Evolutionary conservation across 2,888 invertebrate species (phyloP), one percentile per base, ranked within the genome.

Genomic region (Tubulanus polymorphus): DNA sequence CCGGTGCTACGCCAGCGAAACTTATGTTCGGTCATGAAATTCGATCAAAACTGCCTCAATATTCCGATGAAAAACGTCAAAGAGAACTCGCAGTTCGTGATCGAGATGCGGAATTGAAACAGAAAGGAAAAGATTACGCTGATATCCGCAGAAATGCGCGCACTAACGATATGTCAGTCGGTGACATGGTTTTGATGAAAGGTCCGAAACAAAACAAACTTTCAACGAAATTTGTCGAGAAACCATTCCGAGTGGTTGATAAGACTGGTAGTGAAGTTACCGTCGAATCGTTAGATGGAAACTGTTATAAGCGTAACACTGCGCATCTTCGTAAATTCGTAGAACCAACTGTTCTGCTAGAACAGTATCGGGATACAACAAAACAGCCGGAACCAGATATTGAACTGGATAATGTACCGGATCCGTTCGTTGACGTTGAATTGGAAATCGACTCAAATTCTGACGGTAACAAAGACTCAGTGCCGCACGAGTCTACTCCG

Each of bases 1-100:
- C 63, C 18, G 61, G 61, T n/a, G 53, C 53, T 8, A 51, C 45
- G 18, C 53, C 53, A 27, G 52, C 52, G 5, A 25, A 52, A 37
- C 28, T 53, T 15, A 23, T 53, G 23, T 53, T 37, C 25, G 46
- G 47, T 1, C 46, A 25, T 20, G 41, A 53, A 20, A 45, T 41
- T 41, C 41, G 52, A 1, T 25, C 46, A 3, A 53, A 53, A 27
- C 6, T 53, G 18, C 53, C 53, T 2, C 20, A 53, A 5, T 29
- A 28, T 5, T 25, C 1, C 6, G 37, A 53, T 15, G n/a, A 3
- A 3, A 3, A 25, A 3, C 15, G 20, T 3, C 41, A 3, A 48
- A 18, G 41, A 20, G 12, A 53, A 28, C 6, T 1, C 30, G 28
- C 28, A n/a, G 25, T 46, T 10, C 27, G 53, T 5, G 53, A 53